Evolutionary conservation across 2,888 invertebrate species (phyloP).

Genomic region (Hermaeophaga mercurialis): DNA sequence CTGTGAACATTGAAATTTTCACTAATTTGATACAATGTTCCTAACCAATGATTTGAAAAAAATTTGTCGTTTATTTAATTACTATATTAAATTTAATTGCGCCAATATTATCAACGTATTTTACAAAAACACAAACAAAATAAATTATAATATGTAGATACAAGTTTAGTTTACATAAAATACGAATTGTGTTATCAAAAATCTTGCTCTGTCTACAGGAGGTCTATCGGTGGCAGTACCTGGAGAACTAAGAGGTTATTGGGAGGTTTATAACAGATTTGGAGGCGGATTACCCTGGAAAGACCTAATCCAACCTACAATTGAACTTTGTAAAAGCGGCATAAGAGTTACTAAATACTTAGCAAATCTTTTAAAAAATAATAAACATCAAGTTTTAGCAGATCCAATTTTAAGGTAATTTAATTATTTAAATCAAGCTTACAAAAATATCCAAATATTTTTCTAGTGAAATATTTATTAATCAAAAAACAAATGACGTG

Average conservation of each 20-base stretch:
- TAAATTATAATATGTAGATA: too few relatives aligned
- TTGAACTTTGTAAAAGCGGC: conserved; percentile 74
- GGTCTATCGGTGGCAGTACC: conserved; percentile 71
- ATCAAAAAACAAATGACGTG: conserved; percentile 42
- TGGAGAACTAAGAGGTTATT: conserved; percentile 87
- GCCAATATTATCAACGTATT: too few relatives aligned
- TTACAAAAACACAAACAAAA: too few relatives aligned
- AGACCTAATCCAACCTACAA: conserved; percentile 77
- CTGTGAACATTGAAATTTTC: too few relatives aligned
- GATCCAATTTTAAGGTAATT: conserved; percentile 44
- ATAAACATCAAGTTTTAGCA: conserved; percentile 25
- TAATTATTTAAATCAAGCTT: background rate
- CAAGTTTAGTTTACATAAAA: too few relatives aligned
- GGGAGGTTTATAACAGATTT: conserved; percentile 72
- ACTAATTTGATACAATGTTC: too few relatives aligned
- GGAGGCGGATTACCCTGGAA: conserved; percentile 75
- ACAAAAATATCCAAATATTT: background rate
- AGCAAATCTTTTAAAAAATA: conserved; percentile 41
- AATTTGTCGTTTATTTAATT: too few relatives aligned
- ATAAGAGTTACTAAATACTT: conserved; percentile 64
- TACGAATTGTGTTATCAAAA: too few relatives aligned
- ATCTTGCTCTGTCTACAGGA: too few relatives aligned
- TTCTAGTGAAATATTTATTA: conserved; percentile 42
- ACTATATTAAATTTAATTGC: too few relatives aligned
- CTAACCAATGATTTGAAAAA: too few relatives aligned